Percentiles rank a stretch among this genome's conserved stretches.
phyloP scores from a whole-genome alignment of 2,113 vertebrate species.

The Nesospiza acunhae region DNA sequence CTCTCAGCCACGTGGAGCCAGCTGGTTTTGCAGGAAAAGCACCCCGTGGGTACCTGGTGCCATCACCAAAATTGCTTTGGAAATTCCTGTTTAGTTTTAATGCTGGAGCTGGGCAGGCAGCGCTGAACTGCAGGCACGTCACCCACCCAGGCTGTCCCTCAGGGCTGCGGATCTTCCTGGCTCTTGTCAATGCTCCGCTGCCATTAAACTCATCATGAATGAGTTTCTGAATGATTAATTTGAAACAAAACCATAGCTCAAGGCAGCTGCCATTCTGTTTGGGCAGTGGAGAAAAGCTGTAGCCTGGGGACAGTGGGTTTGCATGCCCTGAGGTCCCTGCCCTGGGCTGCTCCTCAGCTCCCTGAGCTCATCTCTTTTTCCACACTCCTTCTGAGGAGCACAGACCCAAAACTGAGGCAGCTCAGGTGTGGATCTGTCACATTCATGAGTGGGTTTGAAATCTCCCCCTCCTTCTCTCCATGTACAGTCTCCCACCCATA shows the following conservation, averaged over 20 bases:
- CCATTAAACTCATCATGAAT: not conserved
- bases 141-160: not conserved
- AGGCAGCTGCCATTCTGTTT: not conserved
- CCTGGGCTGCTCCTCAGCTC: not conserved
- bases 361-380: not conserved
- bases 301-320: not conserved
- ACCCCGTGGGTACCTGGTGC: not conserved
- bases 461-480: not conserved
- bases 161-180: fast-evolving
- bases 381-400: not conserved
- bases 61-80: not conserved
- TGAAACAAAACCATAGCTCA: not conserved
- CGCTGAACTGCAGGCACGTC: not conserved
- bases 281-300: not conserved
- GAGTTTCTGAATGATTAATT: not conserved
- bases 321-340: not conserved
- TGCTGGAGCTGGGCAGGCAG: not conserved
- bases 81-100: not conserved
- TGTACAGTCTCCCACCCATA: not conserved
- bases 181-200: not conserved
- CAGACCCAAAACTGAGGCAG: not conserved
- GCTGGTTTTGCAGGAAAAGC: not conserved
- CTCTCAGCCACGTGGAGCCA: not conserved
- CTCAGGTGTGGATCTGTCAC: not conserved
- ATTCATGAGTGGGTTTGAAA: not conserved